Conservation (phyloP, 2,888 invertebrate genomes). For the Ichneumon xanthorius region DNA sequence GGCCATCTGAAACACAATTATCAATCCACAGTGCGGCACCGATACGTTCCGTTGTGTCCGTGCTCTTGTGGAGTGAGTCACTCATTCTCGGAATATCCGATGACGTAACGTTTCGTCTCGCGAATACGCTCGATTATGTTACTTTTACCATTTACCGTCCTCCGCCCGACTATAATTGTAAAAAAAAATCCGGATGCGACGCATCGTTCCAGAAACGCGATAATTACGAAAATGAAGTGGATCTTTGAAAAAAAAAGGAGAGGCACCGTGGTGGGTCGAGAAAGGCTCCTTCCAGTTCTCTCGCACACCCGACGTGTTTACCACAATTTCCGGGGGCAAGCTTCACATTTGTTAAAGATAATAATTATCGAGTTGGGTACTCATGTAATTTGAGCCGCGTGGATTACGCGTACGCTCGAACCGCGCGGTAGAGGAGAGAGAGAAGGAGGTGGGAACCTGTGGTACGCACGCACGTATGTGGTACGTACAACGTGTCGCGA, state of each 20-base stretch:
- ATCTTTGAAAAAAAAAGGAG: not conserved
- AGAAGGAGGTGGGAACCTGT: not conserved
- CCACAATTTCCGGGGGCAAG: constrained; percentile 16
- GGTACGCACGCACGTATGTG: constrained; percentile 30
- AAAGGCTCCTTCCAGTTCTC: not conserved
- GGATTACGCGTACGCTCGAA: constrained; percentile 67
- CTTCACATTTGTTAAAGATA: constrained; percentile 76
- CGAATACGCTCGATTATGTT: not conserved
- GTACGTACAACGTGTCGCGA: constrained; percentile 79
- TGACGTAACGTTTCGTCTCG: not conserved
- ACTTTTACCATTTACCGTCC: not conserved
- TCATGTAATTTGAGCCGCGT: constrained; percentile 77
- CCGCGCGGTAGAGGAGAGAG: not conserved
- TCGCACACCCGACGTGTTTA: constrained; percentile 17
- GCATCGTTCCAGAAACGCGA: not conserved
- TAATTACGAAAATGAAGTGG: constrained; percentile 9
- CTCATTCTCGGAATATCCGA: not conserved
- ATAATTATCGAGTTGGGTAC: constrained; percentile 77
- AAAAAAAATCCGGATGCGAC: not conserved
- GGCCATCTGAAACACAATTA: not conserved
- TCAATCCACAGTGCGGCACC: not conserved
- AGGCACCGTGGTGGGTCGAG: not conserved
- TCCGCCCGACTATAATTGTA: not conserved
- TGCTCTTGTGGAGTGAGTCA: not conserved
- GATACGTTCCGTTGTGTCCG: not conserved